These are phyloP conservation scores for Geopemphigus sp. DNA, from an alignment of 1,140 invertebrate genomes.

Conservation along the genomic window DNA sequence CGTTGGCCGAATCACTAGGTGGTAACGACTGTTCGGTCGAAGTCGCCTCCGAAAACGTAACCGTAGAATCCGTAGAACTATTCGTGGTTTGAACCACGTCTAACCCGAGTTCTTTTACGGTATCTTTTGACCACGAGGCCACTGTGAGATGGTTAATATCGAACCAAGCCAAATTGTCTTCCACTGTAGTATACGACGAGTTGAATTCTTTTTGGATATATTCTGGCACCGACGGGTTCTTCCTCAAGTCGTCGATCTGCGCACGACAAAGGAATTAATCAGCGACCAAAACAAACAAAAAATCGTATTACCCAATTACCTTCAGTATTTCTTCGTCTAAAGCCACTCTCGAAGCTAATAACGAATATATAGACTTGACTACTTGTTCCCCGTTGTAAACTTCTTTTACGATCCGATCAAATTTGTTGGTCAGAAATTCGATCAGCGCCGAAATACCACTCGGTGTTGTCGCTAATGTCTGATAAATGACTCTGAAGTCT, in stretches of 20 bases:
- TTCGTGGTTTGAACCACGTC: no score
- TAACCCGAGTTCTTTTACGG: background rate
- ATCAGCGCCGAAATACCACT: background rate
- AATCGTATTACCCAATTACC: background rate
- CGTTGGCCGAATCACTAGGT: no score
- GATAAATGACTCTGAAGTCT: conserved; percentile 31
- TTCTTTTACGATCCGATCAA: conserved; percentile 13
- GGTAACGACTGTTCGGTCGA: background rate
- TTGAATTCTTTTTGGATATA: background rate
- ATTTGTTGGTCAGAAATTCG: conserved; percentile 23
- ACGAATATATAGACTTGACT: background rate
- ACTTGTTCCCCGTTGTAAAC: conserved; percentile 7
- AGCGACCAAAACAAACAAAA: no score
- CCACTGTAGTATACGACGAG: background rate
- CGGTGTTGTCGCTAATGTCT: background rate
- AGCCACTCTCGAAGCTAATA: background rate
- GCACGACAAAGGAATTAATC: background rate
- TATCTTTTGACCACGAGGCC: background rate
- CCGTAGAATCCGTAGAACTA: no score
- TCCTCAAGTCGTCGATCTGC: conserved; percentile 8
- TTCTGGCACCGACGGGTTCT: background rate
- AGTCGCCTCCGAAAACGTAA: background rate
- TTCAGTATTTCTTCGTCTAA: background rate
- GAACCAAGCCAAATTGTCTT: conserved; percentile 4
- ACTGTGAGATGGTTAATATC: background rate